Evolutionary conservation across 1,140 invertebrate genomes (phyloP), one percentile per base, ranked within the genome.

Genomic region (Pentalonia nigronervosa): DNA sequence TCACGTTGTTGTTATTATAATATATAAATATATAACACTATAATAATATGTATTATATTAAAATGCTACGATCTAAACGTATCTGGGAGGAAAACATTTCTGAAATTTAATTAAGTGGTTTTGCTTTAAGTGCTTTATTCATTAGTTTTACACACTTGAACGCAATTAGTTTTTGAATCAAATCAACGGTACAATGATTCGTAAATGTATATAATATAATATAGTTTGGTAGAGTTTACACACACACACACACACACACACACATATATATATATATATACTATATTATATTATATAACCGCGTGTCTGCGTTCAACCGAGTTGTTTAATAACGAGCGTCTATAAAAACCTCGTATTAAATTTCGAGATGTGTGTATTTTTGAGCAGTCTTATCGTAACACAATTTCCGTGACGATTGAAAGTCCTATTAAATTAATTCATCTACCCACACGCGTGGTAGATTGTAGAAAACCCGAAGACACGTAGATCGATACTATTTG

Each of bases 71-170:
- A 41, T 83, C 21, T 83, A 30, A 34, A 47, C 83, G 83, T 76
- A 83, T 83, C 20, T 45, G 23, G 83, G 20, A 11, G 3, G 84
- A 86, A 86, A 47, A 86, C 41, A 47, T 86, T 47, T 30, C 45
- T 45, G 84, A 86, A 86, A 86, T 86, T 86, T 47, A 86, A 86
- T 86, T 47, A 86, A 86, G 45, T n/a, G 84, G 41, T 86, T n/a
- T 86, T n/a, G 84, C 45, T 86, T 86, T 86, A 86, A 86, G 25
- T 86, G 84, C 41, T 47, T 17, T 47, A 86, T 86, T 86, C 45
- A 47, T 86, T 86, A 30, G 41, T 47, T 86, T 86, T 86, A 47
- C 30, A 45, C 84, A 47, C 25, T 47, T 25, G 45, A 86, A 86
- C 41, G 45, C 47, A 47, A 41, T 86, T 86, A 30, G 25, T 86